These are phyloP conservation scores for Myotis vivesi DNA, from an alignment of 2,797 vertebrate species.

Conservation along the genomic window DNA sequence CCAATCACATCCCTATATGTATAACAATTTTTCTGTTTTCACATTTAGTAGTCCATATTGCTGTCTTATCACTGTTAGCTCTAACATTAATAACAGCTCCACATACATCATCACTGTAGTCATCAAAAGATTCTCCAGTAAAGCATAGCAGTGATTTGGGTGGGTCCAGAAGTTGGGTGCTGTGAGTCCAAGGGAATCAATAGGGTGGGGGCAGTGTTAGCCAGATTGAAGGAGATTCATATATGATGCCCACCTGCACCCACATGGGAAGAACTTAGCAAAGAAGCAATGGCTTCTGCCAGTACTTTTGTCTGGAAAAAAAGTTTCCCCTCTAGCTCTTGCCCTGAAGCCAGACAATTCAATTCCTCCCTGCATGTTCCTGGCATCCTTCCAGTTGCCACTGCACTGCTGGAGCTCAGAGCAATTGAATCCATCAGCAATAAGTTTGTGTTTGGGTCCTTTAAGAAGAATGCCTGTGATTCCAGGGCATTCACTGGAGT, in stretches of 20 bases:
- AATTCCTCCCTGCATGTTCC: not conserved
- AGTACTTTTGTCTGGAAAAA: not conserved
- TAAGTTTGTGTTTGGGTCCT: too few relatives aligned
- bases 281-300: not conserved
- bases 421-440: not conserved
- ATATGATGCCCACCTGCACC: not conserved
- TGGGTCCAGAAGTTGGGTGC: not conserved
- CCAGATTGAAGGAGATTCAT: not conserved
- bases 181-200: not conserved
- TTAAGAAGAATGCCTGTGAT: too few relatives aligned
- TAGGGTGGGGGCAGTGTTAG: not conserved
- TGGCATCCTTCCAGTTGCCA: not conserved
- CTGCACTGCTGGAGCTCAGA: not conserved
- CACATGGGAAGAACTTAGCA: not conserved
- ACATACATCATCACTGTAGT: too few relatives aligned
- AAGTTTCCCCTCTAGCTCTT: not conserved
- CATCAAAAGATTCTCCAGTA: too few relatives aligned
- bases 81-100: too few relatives aligned
- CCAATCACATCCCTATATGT: too few relatives aligned
- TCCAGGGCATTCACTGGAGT: too few relatives aligned
- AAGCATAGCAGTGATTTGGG: too few relatives aligned
- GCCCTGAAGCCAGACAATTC: not conserved
- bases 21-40: too few relatives aligned
- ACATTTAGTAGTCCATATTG: too few relatives aligned
- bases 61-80: too few relatives aligned